Evolutionary conservation across 37 sponge, comb jelly and placozoan genomes (phyloP).

Genomic region (Spongilla lacustris): DNA sequence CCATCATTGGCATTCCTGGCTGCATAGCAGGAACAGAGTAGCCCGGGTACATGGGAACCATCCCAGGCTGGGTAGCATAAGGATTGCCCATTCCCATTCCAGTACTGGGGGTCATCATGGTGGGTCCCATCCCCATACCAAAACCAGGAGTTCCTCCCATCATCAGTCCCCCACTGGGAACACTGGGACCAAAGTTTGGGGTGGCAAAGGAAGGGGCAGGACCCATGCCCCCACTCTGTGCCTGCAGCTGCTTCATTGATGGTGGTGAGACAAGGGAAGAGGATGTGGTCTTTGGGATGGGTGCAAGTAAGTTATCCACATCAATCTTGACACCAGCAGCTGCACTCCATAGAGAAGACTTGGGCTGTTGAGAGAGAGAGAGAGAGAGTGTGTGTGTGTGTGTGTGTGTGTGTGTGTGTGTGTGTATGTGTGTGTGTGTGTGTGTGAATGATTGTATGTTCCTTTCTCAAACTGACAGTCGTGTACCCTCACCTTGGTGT

Average conservation of each 20-base stretch:
- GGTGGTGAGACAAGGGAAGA: neutral
- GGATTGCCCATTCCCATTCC: constrained; percentile 31
- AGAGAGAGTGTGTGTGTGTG: constrained; percentile 19
- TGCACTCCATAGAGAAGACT: constrained; percentile 43
- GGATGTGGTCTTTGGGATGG: constrained; percentile 12
- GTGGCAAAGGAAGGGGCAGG: constrained; percentile 1
- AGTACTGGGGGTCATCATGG: neutral
- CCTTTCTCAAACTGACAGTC: too few relatives aligned
- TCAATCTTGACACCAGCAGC: constrained; percentile 71
- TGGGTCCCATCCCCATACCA: constrained; percentile 5
- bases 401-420: constrained; percentile 22
- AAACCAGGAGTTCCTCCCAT: constrained; percentile 1
- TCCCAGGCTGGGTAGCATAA: neutral
- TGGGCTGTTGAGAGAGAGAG: constrained; percentile 8
- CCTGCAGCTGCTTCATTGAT: constrained; percentile 78
- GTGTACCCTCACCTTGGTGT: neutral
- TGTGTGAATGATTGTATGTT: too few relatives aligned
- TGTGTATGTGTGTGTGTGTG: neutral
- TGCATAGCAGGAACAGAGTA: neutral
- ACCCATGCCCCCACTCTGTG: neutral
- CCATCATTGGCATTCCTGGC: neutral
- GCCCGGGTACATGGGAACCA: neutral
- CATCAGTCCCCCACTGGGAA: neutral
- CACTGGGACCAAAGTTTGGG: constrained; percentile 39
- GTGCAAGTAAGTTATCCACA: constrained; percentile 65